These are phyloP conservation scores for Trissolcus basalis DNA, from an alignment of 1,140 invertebrate genomes.

Conservation along the genomic window DNA sequence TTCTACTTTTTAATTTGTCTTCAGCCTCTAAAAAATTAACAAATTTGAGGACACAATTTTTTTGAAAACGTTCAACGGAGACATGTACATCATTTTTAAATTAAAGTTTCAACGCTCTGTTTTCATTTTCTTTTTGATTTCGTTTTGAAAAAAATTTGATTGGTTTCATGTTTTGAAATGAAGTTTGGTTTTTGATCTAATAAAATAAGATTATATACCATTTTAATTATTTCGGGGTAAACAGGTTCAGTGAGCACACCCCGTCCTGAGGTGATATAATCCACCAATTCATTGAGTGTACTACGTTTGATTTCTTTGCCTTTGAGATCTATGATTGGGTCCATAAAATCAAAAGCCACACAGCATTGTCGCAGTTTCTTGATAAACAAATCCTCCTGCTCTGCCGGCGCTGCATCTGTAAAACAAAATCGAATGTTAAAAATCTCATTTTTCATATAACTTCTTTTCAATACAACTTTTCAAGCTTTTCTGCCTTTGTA, in stretches of 20 bases:
- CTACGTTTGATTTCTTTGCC: slow-evolving; percentile 99
- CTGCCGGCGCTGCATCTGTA: slow-evolving; percentile 93
- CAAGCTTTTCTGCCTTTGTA: neutral
- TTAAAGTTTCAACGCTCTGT: too few relatives aligned
- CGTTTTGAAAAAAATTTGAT: too few relatives aligned
- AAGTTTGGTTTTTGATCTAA: neutral
- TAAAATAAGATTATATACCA: slow-evolving; percentile 81
- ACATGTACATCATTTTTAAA: too few relatives aligned
- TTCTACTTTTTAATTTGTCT: too few relatives aligned
- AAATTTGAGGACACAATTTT: too few relatives aligned
- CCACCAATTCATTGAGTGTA: slow-evolving; percentile 98
- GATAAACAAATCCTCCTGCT: slow-evolving; percentile 98
- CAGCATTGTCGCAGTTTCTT: slow-evolving; percentile 98
- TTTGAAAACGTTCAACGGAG: too few relatives aligned
- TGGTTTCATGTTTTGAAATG: too few relatives aligned
- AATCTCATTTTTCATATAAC: slow-evolving; percentile 10
- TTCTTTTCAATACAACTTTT: slow-evolving; percentile 5
- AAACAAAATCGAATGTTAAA: slow-evolving; percentile 61
- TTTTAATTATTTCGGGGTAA: slow-evolving; percentile 98
- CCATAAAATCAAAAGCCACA: slow-evolving; percentile 99
- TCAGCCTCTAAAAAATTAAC: too few relatives aligned
- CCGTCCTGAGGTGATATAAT: slow-evolving; percentile 95
- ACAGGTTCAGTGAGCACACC: slow-evolving; percentile 97
- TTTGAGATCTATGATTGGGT: slow-evolving; percentile 97
- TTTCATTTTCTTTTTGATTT: too few relatives aligned